Percentiles rank a stretch among this genome's conserved stretches.
Conservation (phyloP, 2,113 vertebrate genomes). For the Engraulis encrasicolus region DNA sequence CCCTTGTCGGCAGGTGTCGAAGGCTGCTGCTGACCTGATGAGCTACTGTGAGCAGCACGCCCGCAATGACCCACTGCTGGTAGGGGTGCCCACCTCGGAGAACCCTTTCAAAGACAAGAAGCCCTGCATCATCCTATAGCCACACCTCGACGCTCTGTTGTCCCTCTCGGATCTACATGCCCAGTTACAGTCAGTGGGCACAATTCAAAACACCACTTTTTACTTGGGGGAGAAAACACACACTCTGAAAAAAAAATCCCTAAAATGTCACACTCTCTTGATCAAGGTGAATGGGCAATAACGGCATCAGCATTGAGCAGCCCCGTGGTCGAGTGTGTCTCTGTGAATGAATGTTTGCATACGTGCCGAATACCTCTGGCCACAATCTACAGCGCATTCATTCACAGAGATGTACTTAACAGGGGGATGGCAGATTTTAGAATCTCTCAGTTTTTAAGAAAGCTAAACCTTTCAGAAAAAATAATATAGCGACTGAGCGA, state of each 20-base stretch:
- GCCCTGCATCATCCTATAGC: constrained; percentile 93
- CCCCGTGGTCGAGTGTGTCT: constrained; percentile 35
- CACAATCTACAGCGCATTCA: constrained; percentile 18
- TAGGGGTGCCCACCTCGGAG: constrained; percentile 92
- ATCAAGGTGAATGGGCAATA: constrained; percentile 28
- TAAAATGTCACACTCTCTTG: constrained; percentile 11
- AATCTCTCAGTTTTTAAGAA: constrained; percentile 34
- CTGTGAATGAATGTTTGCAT: constrained; percentile 31
- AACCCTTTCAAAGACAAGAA: constrained; percentile 99
- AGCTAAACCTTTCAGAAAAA: not conserved
- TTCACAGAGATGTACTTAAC: constrained; percentile 37
- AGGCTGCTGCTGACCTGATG: constrained; percentile 93
- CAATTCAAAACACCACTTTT: constrained; percentile 38
- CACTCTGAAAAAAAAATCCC: constrained; percentile 28
- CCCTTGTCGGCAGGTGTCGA: constrained; percentile 81
- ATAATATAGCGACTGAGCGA: constrained; percentile 21
- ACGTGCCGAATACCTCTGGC: not conserved
- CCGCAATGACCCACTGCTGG: constrained; percentile 89
- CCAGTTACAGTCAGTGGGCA: constrained; percentile 36
- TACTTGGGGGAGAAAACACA: constrained; percentile 36
- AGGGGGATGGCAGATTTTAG: constrained; percentile 31
- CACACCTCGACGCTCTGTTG: not conserved
- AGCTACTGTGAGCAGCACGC: constrained; percentile 96
- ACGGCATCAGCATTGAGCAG: constrained; percentile 36
- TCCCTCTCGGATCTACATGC: constrained; percentile 33